Evolutionary conservation across 2,888 invertebrate species (phyloP).

Genomic region (Junonia oenone): DNA sequence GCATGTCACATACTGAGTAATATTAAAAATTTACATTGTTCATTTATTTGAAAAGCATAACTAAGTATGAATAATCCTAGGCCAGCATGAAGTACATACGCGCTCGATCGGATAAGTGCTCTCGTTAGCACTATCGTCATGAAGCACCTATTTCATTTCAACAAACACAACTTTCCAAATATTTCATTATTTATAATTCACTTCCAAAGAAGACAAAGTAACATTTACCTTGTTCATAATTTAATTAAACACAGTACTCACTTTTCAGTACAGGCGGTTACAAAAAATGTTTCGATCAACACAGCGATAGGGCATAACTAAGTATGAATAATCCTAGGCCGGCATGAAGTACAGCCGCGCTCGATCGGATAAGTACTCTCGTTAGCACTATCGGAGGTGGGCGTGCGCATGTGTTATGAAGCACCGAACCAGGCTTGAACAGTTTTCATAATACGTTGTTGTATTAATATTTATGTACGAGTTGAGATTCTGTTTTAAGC

Average conservation of each 20-base stretch:
- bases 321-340: constrained; percentile 35
- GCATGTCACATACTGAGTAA: too few relatives aligned
- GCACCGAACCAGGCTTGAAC: constrained; percentile 8
- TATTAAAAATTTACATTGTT: too few relatives aligned
- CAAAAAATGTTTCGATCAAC: constrained; percentile 14
- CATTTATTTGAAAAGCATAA: too few relatives aligned
- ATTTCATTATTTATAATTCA: too few relatives aligned
- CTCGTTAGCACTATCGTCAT: constrained; percentile 54
- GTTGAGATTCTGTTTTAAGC: not conserved
- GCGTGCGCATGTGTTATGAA: constrained; percentile 35
- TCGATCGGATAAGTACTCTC: constrained; percentile 47
- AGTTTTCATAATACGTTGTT: not conserved
- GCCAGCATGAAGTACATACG: constrained; percentile 19
- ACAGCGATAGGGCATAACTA: constrained; percentile 23
- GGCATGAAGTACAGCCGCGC: constrained; percentile 21
- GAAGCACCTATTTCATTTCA: too few relatives aligned
- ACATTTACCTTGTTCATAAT: too few relatives aligned
- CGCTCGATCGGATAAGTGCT: constrained; percentile 41
- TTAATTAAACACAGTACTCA: too few relatives aligned
- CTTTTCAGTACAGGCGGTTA: not conserved
- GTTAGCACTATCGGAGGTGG: constrained; percentile 53
- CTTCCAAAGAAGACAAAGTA: too few relatives aligned
- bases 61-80: constrained; percentile 37
- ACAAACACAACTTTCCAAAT: too few relatives aligned
- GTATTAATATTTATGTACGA: not conserved